phyloP scores from a whole-genome alignment of 1,140 invertebrate genomes.

The Leptinotarsa lineolata region DNA sequence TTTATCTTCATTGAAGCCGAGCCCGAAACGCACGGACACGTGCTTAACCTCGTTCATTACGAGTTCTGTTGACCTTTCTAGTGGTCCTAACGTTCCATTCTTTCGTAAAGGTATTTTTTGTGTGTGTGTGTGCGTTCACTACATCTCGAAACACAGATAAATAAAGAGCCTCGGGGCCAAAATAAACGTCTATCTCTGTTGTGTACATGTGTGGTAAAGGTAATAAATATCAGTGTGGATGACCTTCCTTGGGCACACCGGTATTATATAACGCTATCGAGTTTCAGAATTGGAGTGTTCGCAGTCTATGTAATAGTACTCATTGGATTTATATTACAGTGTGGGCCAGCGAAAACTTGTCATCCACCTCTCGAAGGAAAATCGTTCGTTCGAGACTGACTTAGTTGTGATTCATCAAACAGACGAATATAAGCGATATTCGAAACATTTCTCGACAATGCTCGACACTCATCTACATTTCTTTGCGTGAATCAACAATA shows the following conservation, averaged over 20 bases:
- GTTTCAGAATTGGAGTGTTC: too few relatives aligned
- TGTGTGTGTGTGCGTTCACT: not conserved
- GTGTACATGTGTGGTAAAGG: not conserved
- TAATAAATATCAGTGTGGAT: not conserved
- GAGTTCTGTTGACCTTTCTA: slow-evolving; percentile 5
- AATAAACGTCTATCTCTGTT: slow-evolving; percentile 1
- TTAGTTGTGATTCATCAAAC: too few relatives aligned
- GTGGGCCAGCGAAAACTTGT: too few relatives aligned
- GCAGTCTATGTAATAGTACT: too few relatives aligned
- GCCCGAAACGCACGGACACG: not conserved
- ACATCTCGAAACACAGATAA: not conserved
- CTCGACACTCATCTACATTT: too few relatives aligned
- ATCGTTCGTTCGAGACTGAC: too few relatives aligned
- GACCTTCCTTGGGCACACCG: slow-evolving; percentile 1
- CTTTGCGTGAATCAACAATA: too few relatives aligned
- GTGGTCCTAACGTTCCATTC: slow-evolving; percentile 3
- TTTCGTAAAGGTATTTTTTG: not conserved
- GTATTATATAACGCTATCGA: not conserved
- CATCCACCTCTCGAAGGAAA: too few relatives aligned
- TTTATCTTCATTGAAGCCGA: not conserved
- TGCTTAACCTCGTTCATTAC: slow-evolving; percentile 8
- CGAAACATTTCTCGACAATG: too few relatives aligned
- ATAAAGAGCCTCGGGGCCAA: not conserved
- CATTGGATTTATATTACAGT: too few relatives aligned
- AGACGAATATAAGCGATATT: too few relatives aligned